Percentiles rank a stretch among this genome's conserved stretches.
Conservation (phyloP, 2,113 vertebrate genomes). For the Campylomormyrus tamandua region DNA sequence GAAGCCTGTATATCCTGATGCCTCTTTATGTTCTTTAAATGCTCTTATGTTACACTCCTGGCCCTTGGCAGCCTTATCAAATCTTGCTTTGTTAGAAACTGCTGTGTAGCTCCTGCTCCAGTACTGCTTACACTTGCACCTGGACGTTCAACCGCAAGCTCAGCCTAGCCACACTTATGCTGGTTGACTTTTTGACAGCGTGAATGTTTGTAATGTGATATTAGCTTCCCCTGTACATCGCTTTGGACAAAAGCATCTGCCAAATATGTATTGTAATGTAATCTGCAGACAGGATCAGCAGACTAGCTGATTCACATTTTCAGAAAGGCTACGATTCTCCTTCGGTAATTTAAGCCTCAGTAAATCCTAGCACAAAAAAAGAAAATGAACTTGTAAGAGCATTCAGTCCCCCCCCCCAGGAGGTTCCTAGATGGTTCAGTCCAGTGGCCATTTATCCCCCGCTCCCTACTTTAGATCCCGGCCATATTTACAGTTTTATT, state of each 20-base stretch:
- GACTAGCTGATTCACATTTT: not conserved
- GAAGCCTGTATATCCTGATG: not conserved
- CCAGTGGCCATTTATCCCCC: not conserved
- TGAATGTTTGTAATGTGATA: not conserved
- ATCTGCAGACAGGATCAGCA: not conserved
- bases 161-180: not conserved
- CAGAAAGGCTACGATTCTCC: not conserved
- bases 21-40: not conserved
- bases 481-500: conserved; percentile 3
- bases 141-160: not conserved
- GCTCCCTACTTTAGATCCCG: not conserved
- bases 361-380: not conserved
- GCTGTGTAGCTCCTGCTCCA: not conserved
- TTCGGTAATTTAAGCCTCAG: not conserved
- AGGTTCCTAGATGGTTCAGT: not conserved
- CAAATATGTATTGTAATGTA: not conserved
- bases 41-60: not conserved
- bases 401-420: not conserved
- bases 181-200: not conserved
- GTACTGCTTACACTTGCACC: not conserved
- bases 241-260: not conserved
- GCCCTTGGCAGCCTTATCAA: not conserved
- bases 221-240: not conserved
- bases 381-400: not conserved
- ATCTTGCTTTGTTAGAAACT: not conserved